Evolutionary conservation across 2,888 invertebrate species (phyloP), one percentile per base, ranked within the genome.

Genomic region (Lamellibrachia satsuma): DNA sequence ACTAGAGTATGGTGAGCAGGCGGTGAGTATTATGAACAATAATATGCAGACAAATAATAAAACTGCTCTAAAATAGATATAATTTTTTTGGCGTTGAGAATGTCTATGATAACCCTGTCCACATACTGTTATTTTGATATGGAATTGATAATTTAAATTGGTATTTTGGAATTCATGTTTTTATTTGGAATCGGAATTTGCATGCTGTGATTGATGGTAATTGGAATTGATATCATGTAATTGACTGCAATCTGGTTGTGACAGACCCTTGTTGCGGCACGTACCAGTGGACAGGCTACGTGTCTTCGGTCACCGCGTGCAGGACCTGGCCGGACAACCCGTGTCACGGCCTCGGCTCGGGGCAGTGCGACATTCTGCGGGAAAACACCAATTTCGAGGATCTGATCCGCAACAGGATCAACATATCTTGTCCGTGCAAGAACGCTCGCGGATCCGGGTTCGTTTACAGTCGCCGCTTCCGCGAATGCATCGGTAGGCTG

Each of bases 361-460:
- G 52, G 27, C 55, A 91, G 1, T 93, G 93, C 91, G 60, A 11
- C 9, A 7, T 51, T 9, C 52, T 51, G 15, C 93, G 94, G 0
- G 92, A 93, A 11, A 95, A 95, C 93, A 90, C 52, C 7, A 94
- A 95, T 93, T 95, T 95, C 91, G 92, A 94, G 7, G 94, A 95
- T 92, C 93, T 96, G 7, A 94, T 94, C 6, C 93, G 93, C n/a
- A 95, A 95, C 93, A 94, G 93, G 90, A 94, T 95, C 52, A 95
- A 95, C 93, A 93, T 94, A 8, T 94, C 95, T 3, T 96, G 96
- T 93, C 92, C 94, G 51, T 96, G 96, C 92, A 90, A 91, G 0
- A 92, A 93, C 75, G 75, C 75, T 8, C 94, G 94, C 15, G 92
- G 93, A 9, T 57, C 93, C 90, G 95, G 95, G 3, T 95, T 94